Evolutionary conservation across 1,140 invertebrate species (phyloP), one percentile per base, ranked within the genome.

Genomic region (Zaprionus inermis): DNA sequence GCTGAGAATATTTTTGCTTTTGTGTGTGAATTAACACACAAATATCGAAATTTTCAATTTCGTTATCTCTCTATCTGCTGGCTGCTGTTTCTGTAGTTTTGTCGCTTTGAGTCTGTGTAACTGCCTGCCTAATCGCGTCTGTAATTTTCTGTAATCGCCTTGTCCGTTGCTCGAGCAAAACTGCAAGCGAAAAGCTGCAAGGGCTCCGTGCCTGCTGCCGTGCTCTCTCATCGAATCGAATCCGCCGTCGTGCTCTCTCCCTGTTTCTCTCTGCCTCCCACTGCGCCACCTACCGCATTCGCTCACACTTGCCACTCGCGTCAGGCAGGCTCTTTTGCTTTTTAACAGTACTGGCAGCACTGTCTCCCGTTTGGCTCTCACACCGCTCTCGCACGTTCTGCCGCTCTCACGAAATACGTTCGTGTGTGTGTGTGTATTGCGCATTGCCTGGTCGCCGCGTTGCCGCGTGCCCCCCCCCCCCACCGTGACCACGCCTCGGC

Each of bases 101-200:
- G n/a, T n/a, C 36, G n/a, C 7, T 44, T 44, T 44, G 38, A 16
- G n/a, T 44, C n/a, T 12, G 9, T 12, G 9, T 16, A 24, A 22
- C 41, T 9, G 58, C 41, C 5, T 32, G 24, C 44, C 28, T 20
- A 22, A 10, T 34, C 18, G 11, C 34, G 20, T 22, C 30, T 14
- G n/a, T n/a, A 46, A 16, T 32, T 49, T 60, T 32, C 28, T 49
- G 41, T 60, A 60, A 10, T 49, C 38, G 58, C 16, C 58, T 49
- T 51, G 38, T 57, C 38, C 38, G 16, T 49, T 51, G 30, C 12
- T 51, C 14, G 38, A 52, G 51, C 49, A 36, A 64, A 64, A 64
- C 60, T 64, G 60, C 60, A 36, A 22, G 38, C 38, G 38, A 16
- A 44, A 44, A 10, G 12, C 9, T 12, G 24, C 38, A 60, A 49